Percentiles rank a stretch among this genome's conserved stretches.
Evolutionary conservation across 64 coral and sea anemone species (phyloP).

Genomic region (Pachyseris speciosa): DNA sequence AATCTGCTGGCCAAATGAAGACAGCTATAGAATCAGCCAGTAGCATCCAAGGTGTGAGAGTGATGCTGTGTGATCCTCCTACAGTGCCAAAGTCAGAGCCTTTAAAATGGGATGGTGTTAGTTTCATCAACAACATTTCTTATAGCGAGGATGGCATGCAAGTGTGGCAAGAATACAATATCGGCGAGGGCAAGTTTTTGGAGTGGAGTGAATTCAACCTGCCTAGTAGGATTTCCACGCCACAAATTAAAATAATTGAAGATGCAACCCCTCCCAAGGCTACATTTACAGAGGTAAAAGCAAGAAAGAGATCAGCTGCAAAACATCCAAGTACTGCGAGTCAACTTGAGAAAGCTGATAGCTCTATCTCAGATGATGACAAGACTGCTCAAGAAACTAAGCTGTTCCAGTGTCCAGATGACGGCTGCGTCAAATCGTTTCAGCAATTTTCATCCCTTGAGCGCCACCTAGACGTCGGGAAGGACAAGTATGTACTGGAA

Average conservation of each 20-base stretch:
- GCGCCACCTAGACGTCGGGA: constrained; percentile 1
- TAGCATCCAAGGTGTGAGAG: constrained; percentile 20
- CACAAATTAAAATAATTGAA: constrained; percentile 15
- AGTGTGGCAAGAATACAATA: constrained; percentile 31
- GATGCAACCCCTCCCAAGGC: not conserved
- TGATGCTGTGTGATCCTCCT: not conserved
- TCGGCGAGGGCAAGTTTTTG: constrained; percentile 20
- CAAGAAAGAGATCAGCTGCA: constrained; percentile 26
- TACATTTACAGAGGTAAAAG: constrained; percentile 25
- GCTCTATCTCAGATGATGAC: not conserved
- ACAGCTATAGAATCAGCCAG: constrained; percentile 30
- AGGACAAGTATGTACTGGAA: no score
- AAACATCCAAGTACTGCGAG: not conserved
- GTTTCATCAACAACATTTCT: constrained; percentile 28
- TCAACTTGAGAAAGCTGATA: not conserved
- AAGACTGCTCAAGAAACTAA: not conserved
- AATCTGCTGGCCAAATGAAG: constrained; percentile 35
- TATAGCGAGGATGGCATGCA: constrained; percentile 20
- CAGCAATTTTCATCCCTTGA: constrained; percentile 23
- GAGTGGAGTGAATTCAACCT: constrained; percentile 24
- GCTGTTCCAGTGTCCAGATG: not conserved
- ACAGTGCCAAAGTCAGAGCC: not conserved
- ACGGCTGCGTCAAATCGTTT: constrained; percentile 21
- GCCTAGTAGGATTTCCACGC: not conserved
- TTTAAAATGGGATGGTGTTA: constrained; percentile 52